Percentiles rank a stretch among this genome's conserved stretches.
Evolutionary conservation across 2,113 vertebrate species (phyloP).

Genomic region (Heptranchias perlo): DNA sequence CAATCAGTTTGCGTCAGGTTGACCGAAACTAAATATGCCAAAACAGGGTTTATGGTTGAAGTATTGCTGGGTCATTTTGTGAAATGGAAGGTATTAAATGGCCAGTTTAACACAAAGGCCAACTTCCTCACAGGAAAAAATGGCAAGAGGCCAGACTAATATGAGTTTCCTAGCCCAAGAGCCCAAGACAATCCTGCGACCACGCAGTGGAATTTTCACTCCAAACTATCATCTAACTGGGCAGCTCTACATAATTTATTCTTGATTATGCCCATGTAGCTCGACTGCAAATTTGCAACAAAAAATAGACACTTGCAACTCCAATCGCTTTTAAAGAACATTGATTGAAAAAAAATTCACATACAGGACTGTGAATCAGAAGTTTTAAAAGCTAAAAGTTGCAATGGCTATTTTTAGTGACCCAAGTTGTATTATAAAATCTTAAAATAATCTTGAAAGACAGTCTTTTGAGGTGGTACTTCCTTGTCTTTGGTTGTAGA

Average conservation of each 20-base stretch:
- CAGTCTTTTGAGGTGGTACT: not conserved
- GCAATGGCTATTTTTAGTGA: not conserved
- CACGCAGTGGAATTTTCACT: not conserved
- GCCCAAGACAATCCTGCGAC: not conserved
- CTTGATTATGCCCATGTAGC: not conserved
- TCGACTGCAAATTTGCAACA: not conserved
- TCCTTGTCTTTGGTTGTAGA: not conserved
- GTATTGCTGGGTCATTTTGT: constrained; percentile 10
- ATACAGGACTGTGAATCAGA: not conserved
- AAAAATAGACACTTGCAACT: not conserved
- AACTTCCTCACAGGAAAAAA: not conserved
- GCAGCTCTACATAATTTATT: not conserved
- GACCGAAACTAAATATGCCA: not conserved
- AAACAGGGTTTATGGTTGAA: not conserved
- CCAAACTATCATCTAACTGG: not conserved
- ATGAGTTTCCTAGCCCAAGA: not conserved
- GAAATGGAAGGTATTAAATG: not conserved
- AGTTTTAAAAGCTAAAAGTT: not conserved
- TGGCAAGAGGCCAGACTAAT: not conserved
- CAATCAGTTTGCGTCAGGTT: constrained; percentile 21
- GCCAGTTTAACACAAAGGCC: not conserved
- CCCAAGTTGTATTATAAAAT: not conserved
- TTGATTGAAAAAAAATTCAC: not conserved
- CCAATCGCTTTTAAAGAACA: not conserved
- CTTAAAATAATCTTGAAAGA: not conserved